These are phyloP conservation scores for Lasioglossum villosulum DNA, from an alignment of 2,888 invertebrate genomes.

Conservation along the genomic window DNA sequence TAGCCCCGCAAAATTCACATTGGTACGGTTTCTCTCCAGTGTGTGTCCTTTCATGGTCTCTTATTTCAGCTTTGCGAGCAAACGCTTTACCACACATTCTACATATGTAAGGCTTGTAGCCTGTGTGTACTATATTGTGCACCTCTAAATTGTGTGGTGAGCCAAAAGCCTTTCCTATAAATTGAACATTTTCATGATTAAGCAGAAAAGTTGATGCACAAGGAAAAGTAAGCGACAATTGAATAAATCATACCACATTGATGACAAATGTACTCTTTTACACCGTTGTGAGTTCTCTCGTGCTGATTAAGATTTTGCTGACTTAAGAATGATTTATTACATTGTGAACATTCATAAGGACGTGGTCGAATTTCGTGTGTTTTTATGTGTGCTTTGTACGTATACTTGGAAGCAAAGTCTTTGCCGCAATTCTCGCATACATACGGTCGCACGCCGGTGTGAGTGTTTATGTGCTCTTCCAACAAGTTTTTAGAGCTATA, in stretches of 20 bases:
- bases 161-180: constrained; percentile 90
- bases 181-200: constrained; percentile 8
- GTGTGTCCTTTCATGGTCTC: constrained; percentile 93
- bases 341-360: constrained; percentile 89
- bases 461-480: constrained; percentile 90
- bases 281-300: constrained; percentile 89
- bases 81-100: constrained; percentile 90
- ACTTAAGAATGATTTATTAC: constrained; percentile 91
- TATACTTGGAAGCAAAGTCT: constrained; percentile 92
- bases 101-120: constrained; percentile 90
- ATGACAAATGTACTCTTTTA: constrained; percentile 89
- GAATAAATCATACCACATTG: constrained; percentile 86
- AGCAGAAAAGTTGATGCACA: not conserved
- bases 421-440: constrained; percentile 89
- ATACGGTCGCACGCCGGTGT: constrained; percentile 89
- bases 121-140: constrained; percentile 92
- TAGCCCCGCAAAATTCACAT: constrained; percentile 91
- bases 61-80: constrained; percentile 90
- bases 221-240: too few relatives aligned
- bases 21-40: constrained; percentile 93
- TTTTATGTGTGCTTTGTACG: constrained; percentile 91
- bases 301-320: constrained; percentile 91
- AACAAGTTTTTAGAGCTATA: constrained; percentile 88
- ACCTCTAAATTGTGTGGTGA: constrained; percentile 91
- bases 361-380: constrained; percentile 89